Conservation (phyloP, 2,888 invertebrate genomes). For the Caradrina kadenii region DNA sequence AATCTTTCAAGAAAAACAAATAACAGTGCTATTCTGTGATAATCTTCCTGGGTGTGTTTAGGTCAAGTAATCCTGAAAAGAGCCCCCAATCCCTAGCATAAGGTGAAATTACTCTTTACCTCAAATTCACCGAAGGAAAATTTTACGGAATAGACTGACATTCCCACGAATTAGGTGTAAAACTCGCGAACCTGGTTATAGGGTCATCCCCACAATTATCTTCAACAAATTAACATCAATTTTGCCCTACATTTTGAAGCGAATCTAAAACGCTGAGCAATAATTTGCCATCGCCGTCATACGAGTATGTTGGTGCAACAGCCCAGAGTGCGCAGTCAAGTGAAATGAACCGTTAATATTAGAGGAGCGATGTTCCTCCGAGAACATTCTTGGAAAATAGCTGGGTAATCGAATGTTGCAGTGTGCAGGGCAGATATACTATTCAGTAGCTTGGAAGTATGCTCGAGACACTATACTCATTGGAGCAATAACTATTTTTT, state of each 20-base stretch:
- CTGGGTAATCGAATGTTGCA: slow-evolving; percentile 43
- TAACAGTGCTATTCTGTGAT: no score
- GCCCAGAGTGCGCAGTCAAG: slow-evolving; percentile 38
- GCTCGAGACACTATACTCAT: no score
- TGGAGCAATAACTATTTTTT: no score
- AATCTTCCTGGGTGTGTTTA: no score
- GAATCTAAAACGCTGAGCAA: slow-evolving; percentile 24
- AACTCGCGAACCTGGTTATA: background rate
- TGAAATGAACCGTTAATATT: slow-evolving; percentile 60
- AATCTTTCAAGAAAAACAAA: no score
- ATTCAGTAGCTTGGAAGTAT: background rate
- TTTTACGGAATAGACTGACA: no score
- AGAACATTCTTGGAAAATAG: slow-evolving; percentile 44
- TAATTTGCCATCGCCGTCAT: slow-evolving; percentile 45
- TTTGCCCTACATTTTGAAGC: slow-evolving; percentile 23
- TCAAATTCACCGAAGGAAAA: no score
- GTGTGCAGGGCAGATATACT: background rate
- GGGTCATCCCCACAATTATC: background rate
- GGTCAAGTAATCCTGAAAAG: no score
- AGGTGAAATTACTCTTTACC: no score
- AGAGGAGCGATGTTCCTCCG: slow-evolving; percentile 27
- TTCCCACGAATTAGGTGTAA: no score
- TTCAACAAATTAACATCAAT: slow-evolving; percentile 33
- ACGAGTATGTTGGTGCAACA: slow-evolving; percentile 22
- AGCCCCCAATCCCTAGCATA: no score